Percentiles rank a stretch among this genome's conserved stretches.
These are phyloP conservation scores for Nasonia oneida DNA, from an alignment of 2,888 invertebrate genomes.

Conservation along the genomic window DNA sequence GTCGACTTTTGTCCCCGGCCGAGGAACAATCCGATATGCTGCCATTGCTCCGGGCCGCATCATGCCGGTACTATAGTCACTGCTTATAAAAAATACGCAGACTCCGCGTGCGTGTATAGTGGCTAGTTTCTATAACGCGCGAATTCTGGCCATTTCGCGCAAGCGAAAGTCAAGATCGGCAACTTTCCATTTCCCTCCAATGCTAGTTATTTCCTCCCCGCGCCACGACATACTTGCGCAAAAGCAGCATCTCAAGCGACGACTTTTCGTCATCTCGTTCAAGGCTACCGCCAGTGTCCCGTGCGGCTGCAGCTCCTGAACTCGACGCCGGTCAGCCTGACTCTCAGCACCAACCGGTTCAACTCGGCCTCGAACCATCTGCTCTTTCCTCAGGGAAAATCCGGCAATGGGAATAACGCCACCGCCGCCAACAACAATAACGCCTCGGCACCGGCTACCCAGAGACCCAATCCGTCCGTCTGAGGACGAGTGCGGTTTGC, in stretches of 20 bases:
- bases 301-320: conserved; percentile 79
- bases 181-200: not conserved
- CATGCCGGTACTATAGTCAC: conserved; percentile 78
- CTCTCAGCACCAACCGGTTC: conserved; percentile 72
- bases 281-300: conserved; percentile 78
- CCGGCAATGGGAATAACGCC: conserved; percentile 18
- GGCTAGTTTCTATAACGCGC: not conserved
- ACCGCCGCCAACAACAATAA: not conserved
- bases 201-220: not conserved
- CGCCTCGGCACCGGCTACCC: not conserved
- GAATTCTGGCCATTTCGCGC: not conserved
- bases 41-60: conserved; percentile 81
- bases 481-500: conserved; percentile 14
- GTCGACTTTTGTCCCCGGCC: conserved; percentile 80
- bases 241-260: too few species aligned
- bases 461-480: conserved; percentile 32
- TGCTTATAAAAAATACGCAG: not conserved
- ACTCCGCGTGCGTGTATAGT: not conserved
- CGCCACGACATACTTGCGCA: too few species aligned
- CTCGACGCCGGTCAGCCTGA: conserved; percentile 78
- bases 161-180: conserved; percentile 4
- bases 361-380: conserved; percentile 6
- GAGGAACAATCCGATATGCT: conserved; percentile 80
- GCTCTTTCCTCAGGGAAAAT: conserved; percentile 58
- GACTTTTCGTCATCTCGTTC: not conserved